Evolutionary conservation across 2,888 invertebrate species (phyloP).

Genomic region (Meteorus colon): DNA sequence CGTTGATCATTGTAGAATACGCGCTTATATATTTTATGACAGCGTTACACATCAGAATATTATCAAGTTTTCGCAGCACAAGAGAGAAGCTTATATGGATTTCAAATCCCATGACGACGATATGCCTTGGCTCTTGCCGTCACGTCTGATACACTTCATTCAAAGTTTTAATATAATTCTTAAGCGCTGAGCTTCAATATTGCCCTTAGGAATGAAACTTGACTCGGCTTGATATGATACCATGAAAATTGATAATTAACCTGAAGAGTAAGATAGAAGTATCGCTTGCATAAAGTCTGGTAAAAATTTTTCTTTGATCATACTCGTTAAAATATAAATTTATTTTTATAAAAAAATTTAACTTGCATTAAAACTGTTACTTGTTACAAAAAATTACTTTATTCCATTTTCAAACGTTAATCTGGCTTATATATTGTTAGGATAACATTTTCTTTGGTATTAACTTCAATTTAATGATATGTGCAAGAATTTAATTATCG

Average conservation of each 20-base stretch:
- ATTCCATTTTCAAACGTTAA: too few species aligned
- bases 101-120: background rate
- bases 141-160: background rate
- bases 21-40: background rate
- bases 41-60: background rate
- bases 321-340: too few species aligned
- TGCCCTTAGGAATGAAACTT: constrained; percentile 10
- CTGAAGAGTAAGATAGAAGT: background rate
- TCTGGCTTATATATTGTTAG: too few species aligned
- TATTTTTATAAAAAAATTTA: too few species aligned
- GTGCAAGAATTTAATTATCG: background rate
- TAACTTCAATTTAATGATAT: background rate
- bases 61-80: constrained; percentile 1
- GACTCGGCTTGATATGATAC: background rate
- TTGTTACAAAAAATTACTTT: too few species aligned
- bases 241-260: background rate
- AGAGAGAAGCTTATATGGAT: constrained; percentile 13
- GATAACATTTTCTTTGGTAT: background rate
- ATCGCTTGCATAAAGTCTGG: background rate
- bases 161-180: constrained; percentile 16
- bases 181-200: constrained; percentile 10
- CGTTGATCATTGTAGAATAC: background rate
- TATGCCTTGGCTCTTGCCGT: background rate
- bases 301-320: background rate
- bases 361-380: too few species aligned